Conservation (phyloP, 1,140 invertebrate species). For the Leptinotarsa lineolata region DNA sequence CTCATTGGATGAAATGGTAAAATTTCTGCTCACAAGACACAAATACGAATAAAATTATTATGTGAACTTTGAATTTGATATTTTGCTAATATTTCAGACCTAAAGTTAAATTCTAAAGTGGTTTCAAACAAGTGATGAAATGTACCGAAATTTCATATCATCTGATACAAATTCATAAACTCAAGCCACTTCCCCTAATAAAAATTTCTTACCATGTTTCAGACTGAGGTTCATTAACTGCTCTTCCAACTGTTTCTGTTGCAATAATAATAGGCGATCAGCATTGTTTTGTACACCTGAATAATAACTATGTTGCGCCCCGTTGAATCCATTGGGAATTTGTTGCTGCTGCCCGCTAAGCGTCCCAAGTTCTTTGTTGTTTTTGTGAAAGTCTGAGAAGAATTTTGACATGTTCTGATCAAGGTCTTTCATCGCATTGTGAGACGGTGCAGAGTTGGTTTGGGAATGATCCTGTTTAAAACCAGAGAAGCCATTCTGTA, state of each 20-base stretch:
- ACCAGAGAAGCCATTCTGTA: slow-evolving; percentile 24
- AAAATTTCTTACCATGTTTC: slow-evolving; percentile 36
- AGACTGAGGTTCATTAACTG: slow-evolving; percentile 46
- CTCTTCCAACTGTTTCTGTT: slow-evolving; percentile 53
- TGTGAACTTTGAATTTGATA: no score
- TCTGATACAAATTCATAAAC: no score
- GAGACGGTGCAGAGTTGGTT: slow-evolving; percentile 18
- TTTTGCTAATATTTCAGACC: no score
- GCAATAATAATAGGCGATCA: slow-evolving; percentile 39
- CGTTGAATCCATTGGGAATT: slow-evolving; percentile 38
- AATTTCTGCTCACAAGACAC: no score
- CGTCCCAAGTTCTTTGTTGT: slow-evolving; percentile 23
- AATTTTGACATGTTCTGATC: slow-evolving; percentile 64
- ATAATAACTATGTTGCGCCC: slow-evolving; percentile 34
- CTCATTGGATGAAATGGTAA: no score
- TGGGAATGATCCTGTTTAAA: slow-evolving; percentile 23
- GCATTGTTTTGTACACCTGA: slow-evolving; percentile 24
- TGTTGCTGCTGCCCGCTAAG: slow-evolving; percentile 19
- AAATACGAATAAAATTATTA: no score
- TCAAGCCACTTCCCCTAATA: no score
- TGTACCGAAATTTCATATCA: no score
- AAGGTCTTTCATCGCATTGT: slow-evolving; percentile 44
- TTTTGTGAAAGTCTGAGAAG: slow-evolving; percentile 64
- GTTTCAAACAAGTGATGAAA: no score
- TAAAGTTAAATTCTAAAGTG: no score